Percentiles rank a stretch among this genome's conserved stretches.
Conservation (phyloP, 1,140 invertebrate species). For the Trichomalopsis sarcophagae region DNA sequence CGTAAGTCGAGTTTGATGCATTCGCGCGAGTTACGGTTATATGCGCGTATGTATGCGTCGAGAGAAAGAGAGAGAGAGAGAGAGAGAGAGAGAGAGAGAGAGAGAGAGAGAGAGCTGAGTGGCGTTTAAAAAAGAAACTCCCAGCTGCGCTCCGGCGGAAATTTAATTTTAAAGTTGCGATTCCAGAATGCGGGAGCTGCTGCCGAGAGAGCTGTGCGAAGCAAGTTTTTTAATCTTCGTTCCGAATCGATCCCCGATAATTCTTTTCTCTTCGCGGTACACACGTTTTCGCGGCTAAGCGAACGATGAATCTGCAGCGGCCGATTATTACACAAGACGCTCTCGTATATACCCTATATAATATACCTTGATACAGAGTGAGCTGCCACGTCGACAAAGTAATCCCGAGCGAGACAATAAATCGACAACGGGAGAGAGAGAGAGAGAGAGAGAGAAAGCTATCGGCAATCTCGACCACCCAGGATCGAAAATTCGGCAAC, state of each 20-base stretch:
- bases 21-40: background rate
- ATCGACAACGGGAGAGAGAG: background rate
- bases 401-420: background rate
- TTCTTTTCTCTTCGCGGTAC: background rate
- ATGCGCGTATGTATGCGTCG: background rate
- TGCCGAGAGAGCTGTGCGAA: background rate
- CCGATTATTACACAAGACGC: background rate
- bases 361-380: background rate
- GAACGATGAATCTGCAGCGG: background rate
- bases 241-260: background rate
- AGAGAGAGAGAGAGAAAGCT: background rate
- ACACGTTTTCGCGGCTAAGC: background rate
- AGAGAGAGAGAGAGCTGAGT: background rate
- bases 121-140: background rate
- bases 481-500: background rate
- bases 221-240: background rate
- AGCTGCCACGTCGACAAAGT: background rate
- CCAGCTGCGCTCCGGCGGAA: background rate
- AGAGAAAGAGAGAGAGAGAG: no score
- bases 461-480: conserved; percentile 29
- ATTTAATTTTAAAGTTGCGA: background rate
- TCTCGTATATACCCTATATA: background rate
- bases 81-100: no score
- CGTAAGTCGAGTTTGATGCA: conserved; percentile 21
- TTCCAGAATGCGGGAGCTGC: background rate